phyloP scores from a whole-genome alignment of 1,140 invertebrate species.

The Venustaconcha ellipsiformis region DNA sequence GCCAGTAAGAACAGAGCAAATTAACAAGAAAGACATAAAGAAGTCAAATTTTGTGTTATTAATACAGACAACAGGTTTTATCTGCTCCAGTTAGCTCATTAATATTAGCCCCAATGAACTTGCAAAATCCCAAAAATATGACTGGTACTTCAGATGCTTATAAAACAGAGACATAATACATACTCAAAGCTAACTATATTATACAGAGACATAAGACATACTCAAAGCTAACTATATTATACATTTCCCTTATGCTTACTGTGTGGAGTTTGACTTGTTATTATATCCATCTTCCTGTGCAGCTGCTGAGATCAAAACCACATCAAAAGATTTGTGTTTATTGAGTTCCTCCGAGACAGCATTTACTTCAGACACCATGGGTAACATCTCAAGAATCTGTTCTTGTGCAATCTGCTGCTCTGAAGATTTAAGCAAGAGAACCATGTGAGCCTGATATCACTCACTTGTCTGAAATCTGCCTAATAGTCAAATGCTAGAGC shows the following conservation, averaged over 20 bases:
- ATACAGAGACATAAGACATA: too few species aligned
- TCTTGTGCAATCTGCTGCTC: constrained; percentile 69
- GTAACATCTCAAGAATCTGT: constrained; percentile 68
- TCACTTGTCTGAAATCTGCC: not conserved
- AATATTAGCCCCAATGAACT: too few species aligned
- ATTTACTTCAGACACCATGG: constrained; percentile 69
- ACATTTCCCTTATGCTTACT: constrained; percentile 43
- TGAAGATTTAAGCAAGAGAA: constrained; percentile 27
- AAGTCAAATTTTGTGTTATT: too few species aligned
- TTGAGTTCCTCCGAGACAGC: constrained; percentile 69
- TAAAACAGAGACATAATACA: too few species aligned
- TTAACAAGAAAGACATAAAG: too few species aligned
- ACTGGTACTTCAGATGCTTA: too few species aligned
- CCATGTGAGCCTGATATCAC: not conserved
- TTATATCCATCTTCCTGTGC: constrained; percentile 54
- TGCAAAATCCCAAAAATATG: too few species aligned
- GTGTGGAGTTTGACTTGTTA: constrained; percentile 35
- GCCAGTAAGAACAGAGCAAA: too few species aligned
- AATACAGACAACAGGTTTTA: too few species aligned
- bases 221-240: not conserved
- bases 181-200: not conserved
- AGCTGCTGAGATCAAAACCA: constrained; percentile 65
- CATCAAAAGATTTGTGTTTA: constrained; percentile 69
- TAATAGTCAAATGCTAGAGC: not conserved
- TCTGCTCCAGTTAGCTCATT: too few species aligned